Percentiles rank a stretch among this genome's conserved stretches.
phyloP scores from a whole-genome alignment of 2,113 vertebrate species.

The Machaerirhynchus nigripectus region DNA sequence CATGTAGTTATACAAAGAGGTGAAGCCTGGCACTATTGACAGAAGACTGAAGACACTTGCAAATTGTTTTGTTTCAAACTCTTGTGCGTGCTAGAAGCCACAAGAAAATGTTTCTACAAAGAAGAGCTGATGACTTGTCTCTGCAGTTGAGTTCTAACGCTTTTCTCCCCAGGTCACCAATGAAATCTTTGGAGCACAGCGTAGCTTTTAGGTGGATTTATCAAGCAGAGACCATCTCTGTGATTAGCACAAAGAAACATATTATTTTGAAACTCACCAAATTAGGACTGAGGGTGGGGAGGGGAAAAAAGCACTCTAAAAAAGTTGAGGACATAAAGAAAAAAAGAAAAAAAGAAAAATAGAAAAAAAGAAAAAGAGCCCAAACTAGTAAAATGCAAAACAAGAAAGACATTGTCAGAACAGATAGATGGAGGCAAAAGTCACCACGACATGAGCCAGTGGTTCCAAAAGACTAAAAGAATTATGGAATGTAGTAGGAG shows the following conservation, averaged over 20 bases:
- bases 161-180: neutral
- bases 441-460: neutral
- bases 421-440: neutral
- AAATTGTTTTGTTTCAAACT: neutral
- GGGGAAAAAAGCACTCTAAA: neutral
- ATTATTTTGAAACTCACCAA: neutral
- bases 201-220: neutral
- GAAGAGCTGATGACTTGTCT: neutral
- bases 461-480: neutral
- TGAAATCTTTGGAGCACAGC: neutral
- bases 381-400: neutral
- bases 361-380: neutral
- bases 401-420: neutral
- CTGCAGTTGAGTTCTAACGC: neutral
- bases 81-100: accelerated
- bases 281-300: neutral
- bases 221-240: neutral
- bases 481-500: neutral
- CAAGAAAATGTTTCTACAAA: neutral
- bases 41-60: neutral
- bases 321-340: neutral
- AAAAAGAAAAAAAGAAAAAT: too few relatives aligned
- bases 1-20: neutral
- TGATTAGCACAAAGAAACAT: neutral
- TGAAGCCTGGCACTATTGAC: neutral